Evolutionary conservation across 2,797 vertebrate genomes (phyloP).

Genomic region (Ciconia nigra): DNA sequence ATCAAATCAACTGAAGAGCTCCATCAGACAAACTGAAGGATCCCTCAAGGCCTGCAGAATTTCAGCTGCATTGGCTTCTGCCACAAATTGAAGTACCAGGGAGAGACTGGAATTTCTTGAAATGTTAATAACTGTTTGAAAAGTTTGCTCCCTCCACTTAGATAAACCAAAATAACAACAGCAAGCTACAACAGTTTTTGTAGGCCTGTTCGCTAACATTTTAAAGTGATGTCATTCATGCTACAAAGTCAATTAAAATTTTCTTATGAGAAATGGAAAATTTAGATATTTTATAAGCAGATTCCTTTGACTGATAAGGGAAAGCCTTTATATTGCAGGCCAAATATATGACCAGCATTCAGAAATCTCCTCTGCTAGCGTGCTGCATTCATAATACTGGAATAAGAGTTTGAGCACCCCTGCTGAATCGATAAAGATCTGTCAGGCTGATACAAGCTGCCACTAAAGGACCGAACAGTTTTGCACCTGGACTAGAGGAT

Average conservation of each 20-base stretch:
- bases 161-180: not conserved
- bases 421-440: not conserved
- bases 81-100: not conserved
- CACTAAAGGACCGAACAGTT: not conserved
- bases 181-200: not conserved
- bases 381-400: not conserved
- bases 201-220: not conserved
- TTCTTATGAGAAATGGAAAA: not conserved
- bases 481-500: not conserved
- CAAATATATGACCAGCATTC: not conserved
- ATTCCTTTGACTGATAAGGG: not conserved
- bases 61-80: not conserved
- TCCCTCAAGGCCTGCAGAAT: not conserved
- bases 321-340: not conserved
- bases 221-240: not conserved
- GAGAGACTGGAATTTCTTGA: not conserved
- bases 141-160: not conserved
- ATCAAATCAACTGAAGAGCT: not conserved
- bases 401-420: not conserved
- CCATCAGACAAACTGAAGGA: not conserved
- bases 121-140: not conserved
- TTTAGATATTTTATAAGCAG: not conserved
- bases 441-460: not conserved
- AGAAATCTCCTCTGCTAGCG: not conserved
- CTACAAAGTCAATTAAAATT: not conserved